phyloP scores from a whole-genome alignment of 2,113 vertebrate species.

The Craseonycteris thonglongyai region DNA sequence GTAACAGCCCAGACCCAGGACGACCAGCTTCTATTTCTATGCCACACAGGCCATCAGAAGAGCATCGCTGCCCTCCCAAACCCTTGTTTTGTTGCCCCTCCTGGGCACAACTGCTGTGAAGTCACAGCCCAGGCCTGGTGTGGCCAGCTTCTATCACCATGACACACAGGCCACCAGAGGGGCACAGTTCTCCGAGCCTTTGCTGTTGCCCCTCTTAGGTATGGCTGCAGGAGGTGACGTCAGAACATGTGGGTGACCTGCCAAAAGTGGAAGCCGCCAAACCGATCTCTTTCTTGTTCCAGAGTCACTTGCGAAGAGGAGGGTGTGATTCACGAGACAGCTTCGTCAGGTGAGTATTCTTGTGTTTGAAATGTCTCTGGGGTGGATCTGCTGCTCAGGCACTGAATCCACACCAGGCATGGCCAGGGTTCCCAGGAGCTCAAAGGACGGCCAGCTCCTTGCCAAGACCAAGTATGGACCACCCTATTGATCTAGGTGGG shows the following conservation, averaged over 20 bases:
- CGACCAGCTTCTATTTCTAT: background rate
- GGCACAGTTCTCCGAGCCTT: background rate
- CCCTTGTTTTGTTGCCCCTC: background rate
- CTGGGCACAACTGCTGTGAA: background rate
- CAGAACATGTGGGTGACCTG: background rate
- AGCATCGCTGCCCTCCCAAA: background rate
- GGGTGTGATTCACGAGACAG: background rate
- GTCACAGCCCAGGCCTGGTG: background rate
- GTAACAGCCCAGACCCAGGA: background rate
- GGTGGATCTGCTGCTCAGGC: background rate
- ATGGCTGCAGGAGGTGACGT: background rate
- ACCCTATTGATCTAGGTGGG: background rate
- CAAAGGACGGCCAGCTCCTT: background rate
- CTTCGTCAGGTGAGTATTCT: background rate
- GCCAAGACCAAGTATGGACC: background rate
- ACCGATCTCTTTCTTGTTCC: background rate
- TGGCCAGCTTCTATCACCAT: background rate
- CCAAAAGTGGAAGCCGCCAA: slow-evolving; percentile 24
- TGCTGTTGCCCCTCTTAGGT: background rate
- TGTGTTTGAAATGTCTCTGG: background rate
- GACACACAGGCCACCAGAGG: background rate
- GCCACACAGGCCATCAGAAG: background rate
- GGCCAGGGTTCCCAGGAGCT: slow-evolving; percentile 27
- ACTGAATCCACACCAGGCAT: background rate
- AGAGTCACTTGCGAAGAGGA: slow-evolving; percentile 26